Base-by-base conservation (phyloP, 2,113 vertebrate species). In the Clarias batrachus region DNA sequence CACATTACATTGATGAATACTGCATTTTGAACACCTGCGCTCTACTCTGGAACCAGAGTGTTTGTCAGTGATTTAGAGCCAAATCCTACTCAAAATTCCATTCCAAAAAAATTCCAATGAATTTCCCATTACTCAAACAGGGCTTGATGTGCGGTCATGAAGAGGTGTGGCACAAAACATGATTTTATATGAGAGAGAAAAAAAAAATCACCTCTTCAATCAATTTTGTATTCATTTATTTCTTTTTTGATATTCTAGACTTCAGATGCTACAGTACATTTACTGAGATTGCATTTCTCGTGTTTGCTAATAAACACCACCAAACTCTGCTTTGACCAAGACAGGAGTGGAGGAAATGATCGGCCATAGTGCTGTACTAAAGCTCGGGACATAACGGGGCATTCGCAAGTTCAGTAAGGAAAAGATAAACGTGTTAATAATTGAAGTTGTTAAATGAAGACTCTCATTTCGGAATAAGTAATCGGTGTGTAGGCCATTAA, bases 21-120 rank as follows among this genome's bases (percentile, higher is more conserved):
- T 80, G 77, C 57, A 62, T 81, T 81, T 62, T 41, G 78, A 62
- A 80, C 17, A 62, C 78, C 57, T 81, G 57, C 19, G 17, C 56
- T 33, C 56, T 33, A 37, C 52, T 30, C n/a, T n/a, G n/a, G n/a
- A 78, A 57, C 41, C 14, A 37, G 9, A 25, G 57, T 62, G 30
- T 62, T 80, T 80, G 17, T 37, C 27, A 60, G 17, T 60, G 78
- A 62, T 30, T 7, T 37, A 12, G 57, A 62, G 78, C 11, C 57
- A 80, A 60, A 80, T 80, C 27, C 27, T 57, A 33, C 56, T 17
- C 30, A 57, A 78, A 30, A 30, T 30, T 30, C 76, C 11, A 56
- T 19, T 17, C 16, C 3, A 59, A 5, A 59, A 19, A 59, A 19
- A n/a, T n/a, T 25, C 5, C 1, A 11, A 33, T 21, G 54, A 59